Evolutionary conservation across 2,888 invertebrate species (phyloP).

Genomic region (Spisula subtruncata): DNA sequence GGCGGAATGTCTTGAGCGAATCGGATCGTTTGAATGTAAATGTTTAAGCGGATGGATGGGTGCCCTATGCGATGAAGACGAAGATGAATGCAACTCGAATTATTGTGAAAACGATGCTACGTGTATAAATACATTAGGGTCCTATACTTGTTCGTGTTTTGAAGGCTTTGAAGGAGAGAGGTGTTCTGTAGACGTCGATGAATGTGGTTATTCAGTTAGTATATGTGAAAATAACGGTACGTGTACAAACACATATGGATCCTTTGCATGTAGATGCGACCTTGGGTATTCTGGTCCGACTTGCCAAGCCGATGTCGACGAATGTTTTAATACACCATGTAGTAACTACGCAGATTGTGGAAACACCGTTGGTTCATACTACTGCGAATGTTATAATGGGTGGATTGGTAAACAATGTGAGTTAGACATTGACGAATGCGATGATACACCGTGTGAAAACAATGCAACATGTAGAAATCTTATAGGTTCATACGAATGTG

Average conservation of each 20-base stretch:
- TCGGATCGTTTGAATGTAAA: slow-evolving; percentile 50
- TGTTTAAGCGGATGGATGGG: slow-evolving; percentile 44
- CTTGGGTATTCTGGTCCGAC: slow-evolving; percentile 64
- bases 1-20: slow-evolving; percentile 41
- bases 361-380: slow-evolving; percentile 49
- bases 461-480: slow-evolving; percentile 50
- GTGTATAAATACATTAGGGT: slow-evolving; percentile 45
- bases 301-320: slow-evolving; percentile 55
- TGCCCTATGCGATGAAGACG: slow-evolving; percentile 38
- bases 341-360: slow-evolving; percentile 56
- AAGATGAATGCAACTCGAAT: slow-evolving; percentile 49
- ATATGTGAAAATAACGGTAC: slow-evolving; percentile 64
- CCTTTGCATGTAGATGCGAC: slow-evolving; percentile 71
- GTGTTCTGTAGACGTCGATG: slow-evolving; percentile 63
- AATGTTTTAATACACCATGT: slow-evolving; percentile 57
- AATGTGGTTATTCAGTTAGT: slow-evolving; percentile 49
- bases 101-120: slow-evolving; percentile 35
- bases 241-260: slow-evolving; percentile 66
- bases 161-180: slow-evolving; percentile 61
- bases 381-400: slow-evolving; percentile 59
- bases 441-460: slow-evolving; percentile 46
- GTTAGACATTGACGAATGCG: slow-evolving; percentile 56
- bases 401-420: slow-evolving; percentile 53
- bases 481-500: slow-evolving; percentile 47
- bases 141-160: slow-evolving; percentile 40